A percentile compares a stretch with the other conserved stretches of the same genome.
phyloP scores from a whole-genome alignment of 2,888 invertebrate genomes.

The Oxyteleia sp. region DNA sequence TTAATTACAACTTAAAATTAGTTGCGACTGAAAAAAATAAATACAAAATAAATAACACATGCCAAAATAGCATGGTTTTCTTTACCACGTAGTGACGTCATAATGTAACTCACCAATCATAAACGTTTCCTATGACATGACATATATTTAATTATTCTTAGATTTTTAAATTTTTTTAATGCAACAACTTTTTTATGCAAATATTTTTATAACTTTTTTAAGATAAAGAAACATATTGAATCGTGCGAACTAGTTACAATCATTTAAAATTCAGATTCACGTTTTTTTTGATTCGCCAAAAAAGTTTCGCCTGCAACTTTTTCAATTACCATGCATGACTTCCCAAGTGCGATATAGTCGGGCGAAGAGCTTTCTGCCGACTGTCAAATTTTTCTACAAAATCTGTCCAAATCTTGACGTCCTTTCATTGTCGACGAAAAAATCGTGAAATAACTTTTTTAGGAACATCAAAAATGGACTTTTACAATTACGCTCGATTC shows the following conservation, averaged over 20 bases:
- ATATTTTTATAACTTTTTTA: too few relatives aligned
- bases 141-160: too few relatives aligned
- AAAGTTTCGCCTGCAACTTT: slow-evolving; percentile 35
- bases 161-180: too few relatives aligned
- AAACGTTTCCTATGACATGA: too few relatives aligned
- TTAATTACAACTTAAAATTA: too few relatives aligned
- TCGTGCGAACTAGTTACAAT: slow-evolving; percentile 20
- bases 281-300: slow-evolving; percentile 27
- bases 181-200: too few relatives aligned
- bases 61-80: too few relatives aligned
- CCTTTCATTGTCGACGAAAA: not conserved
- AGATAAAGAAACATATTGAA: slow-evolving; percentile 25
- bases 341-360: slow-evolving; percentile 31
- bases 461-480: not conserved
- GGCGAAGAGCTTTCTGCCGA: slow-evolving; percentile 15
- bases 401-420: slow-evolving; percentile 15
- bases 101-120: too few relatives aligned
- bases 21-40: too few relatives aligned
- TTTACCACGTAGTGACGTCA: too few relatives aligned
- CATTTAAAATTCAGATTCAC: slow-evolving; percentile 39
- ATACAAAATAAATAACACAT: too few relatives aligned
- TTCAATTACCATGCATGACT: slow-evolving; percentile 49
- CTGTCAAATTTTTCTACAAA: slow-evolving; percentile 28
- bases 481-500: not conserved
- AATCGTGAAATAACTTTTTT: not conserved